Conservation (phyloP, 2,888 invertebrate genomes). For the Theodoxus fluviatilis region DNA sequence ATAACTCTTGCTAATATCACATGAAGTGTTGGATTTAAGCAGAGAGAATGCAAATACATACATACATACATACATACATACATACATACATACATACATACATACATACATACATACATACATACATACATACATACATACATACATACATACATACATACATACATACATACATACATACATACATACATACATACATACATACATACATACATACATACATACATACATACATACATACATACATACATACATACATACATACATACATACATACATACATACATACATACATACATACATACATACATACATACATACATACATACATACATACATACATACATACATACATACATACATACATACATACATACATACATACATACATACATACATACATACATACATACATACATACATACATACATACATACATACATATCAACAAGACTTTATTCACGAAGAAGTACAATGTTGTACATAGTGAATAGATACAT, state of each 20-base stretch:
- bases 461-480: no score
- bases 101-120: background rate
- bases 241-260: slow-evolving; percentile 2
- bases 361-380: slow-evolving; percentile 1
- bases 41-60: no score
- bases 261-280: background rate
- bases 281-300: background rate
- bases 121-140: background rate
- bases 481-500: no score
- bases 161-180: background rate
- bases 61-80: no score
- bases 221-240: background rate
- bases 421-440: background rate
- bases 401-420: background rate
- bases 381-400: background rate
- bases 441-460: background rate
- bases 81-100: background rate
- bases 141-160: background rate
- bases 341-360: background rate
- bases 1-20: no score
- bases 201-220: background rate
- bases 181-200: background rate
- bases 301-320: background rate
- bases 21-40: no score
- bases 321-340: background rate